These are phyloP conservation scores for Tetrax tetrax DNA, from an alignment of 2,113 vertebrate genomes.

Conservation along the genomic window DNA sequence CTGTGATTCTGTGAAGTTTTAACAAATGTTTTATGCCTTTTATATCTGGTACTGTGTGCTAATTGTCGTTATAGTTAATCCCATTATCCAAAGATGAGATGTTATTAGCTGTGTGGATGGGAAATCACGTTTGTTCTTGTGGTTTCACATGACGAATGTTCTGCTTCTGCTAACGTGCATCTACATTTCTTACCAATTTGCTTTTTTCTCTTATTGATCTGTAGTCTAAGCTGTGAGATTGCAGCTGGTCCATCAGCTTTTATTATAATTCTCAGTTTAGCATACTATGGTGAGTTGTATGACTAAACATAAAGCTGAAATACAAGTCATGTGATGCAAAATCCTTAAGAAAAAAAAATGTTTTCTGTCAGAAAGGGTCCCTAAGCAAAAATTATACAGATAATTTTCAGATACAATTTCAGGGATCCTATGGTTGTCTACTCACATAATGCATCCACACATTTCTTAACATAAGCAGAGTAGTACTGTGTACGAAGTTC, in stretches of 20 bases:
- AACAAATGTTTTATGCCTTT: not conserved
- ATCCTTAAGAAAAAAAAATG: not conserved
- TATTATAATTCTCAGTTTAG: not conserved
- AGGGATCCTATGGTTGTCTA: not conserved
- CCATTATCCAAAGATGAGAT: not conserved
- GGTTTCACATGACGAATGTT: not conserved
- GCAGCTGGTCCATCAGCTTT: not conserved
- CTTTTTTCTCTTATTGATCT: not conserved
- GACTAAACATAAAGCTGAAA: not conserved
- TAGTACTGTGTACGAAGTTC: not conserved
- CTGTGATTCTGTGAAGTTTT: not conserved
- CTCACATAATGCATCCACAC: not conserved
- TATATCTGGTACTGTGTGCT: not conserved
- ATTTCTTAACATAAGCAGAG: not conserved
- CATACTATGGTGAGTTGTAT: not conserved
- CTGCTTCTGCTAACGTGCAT: not conserved
- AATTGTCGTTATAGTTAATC: not conserved
- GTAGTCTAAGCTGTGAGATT: not conserved
- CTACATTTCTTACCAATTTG: not conserved
- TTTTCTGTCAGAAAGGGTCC: not conserved
- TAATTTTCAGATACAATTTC: not conserved
- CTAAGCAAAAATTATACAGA: not conserved
- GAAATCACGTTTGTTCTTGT: not conserved
- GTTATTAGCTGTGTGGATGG: not conserved
- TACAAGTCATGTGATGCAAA: not conserved